phyloP scores from a whole-genome alignment of 1,140 invertebrate species.

The Trichonephila inaurata region DNA sequence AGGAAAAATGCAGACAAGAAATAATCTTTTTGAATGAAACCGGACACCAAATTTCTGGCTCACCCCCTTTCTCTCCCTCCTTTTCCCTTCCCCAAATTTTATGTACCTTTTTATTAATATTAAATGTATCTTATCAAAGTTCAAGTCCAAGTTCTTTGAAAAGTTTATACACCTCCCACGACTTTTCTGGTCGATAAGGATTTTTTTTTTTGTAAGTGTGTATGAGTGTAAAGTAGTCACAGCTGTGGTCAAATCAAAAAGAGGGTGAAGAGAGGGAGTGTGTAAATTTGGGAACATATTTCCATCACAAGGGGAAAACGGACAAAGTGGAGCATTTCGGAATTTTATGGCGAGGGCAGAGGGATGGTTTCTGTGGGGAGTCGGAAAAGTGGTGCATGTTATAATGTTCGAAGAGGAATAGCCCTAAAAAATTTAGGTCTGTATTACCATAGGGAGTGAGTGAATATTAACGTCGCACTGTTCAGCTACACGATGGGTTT shows the following conservation, averaged over 20 bases:
- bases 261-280: neutral
- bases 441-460: too few species aligned
- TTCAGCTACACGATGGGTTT: too few species aligned
- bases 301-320: constrained; percentile 40
- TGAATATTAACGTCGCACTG: too few species aligned
- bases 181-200: neutral
- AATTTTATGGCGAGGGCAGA: neutral
- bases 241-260: neutral
- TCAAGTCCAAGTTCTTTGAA: neutral
- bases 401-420: too few species aligned
- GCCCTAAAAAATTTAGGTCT: too few species aligned
- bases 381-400: neutral
- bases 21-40: neutral
- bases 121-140: constrained; percentile 55
- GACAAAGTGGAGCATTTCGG: constrained; percentile 6
- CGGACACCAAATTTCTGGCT: neutral
- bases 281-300: constrained; percentile 42
- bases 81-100: neutral
- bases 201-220: neutral
- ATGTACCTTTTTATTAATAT: neutral
- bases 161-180: neutral
- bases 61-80: too few species aligned
- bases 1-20: neutral
- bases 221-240: neutral
- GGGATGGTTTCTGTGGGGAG: neutral